phyloP scores from a whole-genome alignment of 2,888 invertebrate species.

The Ormyrus thymus region DNA sequence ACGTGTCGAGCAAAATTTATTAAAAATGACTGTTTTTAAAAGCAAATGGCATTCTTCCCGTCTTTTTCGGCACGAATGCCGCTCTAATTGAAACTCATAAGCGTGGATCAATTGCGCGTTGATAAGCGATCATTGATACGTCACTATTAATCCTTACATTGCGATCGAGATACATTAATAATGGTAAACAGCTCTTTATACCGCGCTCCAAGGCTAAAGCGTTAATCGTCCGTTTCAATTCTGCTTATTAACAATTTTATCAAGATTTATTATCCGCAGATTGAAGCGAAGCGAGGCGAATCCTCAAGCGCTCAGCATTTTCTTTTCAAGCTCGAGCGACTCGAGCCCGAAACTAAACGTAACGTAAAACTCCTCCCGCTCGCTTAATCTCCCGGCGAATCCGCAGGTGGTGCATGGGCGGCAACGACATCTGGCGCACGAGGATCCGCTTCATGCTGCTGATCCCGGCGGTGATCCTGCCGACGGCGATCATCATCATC shows the following conservation, averaged over 20 bases:
- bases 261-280: slow-evolving; percentile 21
- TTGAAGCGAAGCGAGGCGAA: too few species aligned
- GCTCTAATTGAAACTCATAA: not conserved
- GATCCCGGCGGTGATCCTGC: slow-evolving; percentile 72
- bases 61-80: not conserved
- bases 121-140: slow-evolving; percentile 16
- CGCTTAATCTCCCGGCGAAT: not conserved
- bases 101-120: not conserved
- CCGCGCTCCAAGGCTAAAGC: slow-evolving; percentile 25
- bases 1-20: too few species aligned
- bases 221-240: slow-evolving; percentile 36
- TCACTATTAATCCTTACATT: slow-evolving; percentile 23
- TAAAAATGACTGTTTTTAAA: too few species aligned
- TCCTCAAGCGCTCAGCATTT: too few species aligned
- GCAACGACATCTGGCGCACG: slow-evolving; percentile 73
- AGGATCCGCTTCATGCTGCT: slow-evolving; percentile 73
- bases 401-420: slow-evolving; percentile 75
- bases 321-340: too few species aligned
- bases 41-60: too few species aligned
- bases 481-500: slow-evolving; percentile 70
- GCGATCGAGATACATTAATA: slow-evolving; percentile 8
- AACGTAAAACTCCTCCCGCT: too few species aligned
- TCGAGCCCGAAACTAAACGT: too few species aligned
- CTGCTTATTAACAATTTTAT: slow-evolving; percentile 27
- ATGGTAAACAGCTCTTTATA: slow-evolving; percentile 27